These are phyloP conservation scores for Corvus moneduloides DNA, from an alignment of 2,113 vertebrate species.

Conservation along the genomic window DNA sequence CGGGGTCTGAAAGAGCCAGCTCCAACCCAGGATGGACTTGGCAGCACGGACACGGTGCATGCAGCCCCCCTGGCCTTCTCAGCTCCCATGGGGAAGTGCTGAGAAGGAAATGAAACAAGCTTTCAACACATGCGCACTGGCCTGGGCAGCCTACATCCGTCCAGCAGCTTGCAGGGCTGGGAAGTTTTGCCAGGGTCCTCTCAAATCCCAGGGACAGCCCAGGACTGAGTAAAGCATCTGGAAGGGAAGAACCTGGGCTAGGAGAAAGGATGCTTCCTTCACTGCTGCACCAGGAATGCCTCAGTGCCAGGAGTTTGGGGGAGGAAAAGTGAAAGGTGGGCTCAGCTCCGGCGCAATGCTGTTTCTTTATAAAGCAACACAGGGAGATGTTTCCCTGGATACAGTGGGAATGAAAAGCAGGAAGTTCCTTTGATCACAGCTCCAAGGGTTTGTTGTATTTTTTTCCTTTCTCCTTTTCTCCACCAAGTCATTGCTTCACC, in stretches of 20 bases:
- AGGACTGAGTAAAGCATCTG: not conserved
- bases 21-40: not conserved
- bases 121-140: not conserved
- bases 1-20: not conserved
- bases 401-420: not conserved
- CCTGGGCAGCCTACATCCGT: not conserved
- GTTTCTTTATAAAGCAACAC: not conserved
- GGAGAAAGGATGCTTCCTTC: not conserved
- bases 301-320: not conserved
- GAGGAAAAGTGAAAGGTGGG: not conserved
- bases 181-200: not conserved
- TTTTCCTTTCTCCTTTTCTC: not conserved
- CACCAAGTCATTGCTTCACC: not conserved
- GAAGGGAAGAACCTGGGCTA: not conserved
- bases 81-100: not conserved
- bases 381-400: constrained; percentile 37
- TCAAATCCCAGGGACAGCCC: not conserved
- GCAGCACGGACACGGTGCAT: rapidly evolving
- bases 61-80: not conserved
- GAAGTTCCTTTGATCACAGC: not conserved
- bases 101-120: constrained; percentile 12
- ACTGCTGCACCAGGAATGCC: not conserved
- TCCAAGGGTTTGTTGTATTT: not conserved
- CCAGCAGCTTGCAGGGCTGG: not conserved
- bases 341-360: not conserved